Base-by-base conservation (phyloP, 2,888 invertebrate species). In the Chrysolina oricalcia region DNA sequence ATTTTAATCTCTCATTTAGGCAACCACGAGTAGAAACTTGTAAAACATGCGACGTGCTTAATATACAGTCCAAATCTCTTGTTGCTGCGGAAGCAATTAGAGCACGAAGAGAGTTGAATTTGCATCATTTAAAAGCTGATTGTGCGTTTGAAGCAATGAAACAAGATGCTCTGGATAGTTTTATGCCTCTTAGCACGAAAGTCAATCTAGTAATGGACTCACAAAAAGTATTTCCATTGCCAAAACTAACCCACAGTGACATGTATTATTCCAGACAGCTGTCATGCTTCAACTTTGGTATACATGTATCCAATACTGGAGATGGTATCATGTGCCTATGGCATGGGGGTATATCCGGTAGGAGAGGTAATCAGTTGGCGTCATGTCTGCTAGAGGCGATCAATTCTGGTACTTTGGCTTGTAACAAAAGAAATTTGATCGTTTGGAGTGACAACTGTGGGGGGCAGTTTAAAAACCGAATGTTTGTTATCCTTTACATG, bases 231-330 rank as follows among this genome's bases (percentile, higher is more conserved):
- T 62, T 70, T 43, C 46, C 70, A 9, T 43, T 70, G 5, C 62
- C 70, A 41, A 62, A 53, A 41, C 46, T 70, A 41, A 70, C 69
- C 59, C n/a, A n/a, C n/a, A n/a, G n/a, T n/a, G n/a, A n/a, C n/a
- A n/a, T n/a, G n/a, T n/a, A n/a, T n/a, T n/a, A n/a, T n/a, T n/a
- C n/a, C n/a, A n/a, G n/a, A n/a, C n/a, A n/a, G n/a, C n/a, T n/a
- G n/a, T n/a, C n/a, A n/a, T n/a, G n/a, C n/a, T n/a, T n/a, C n/a
- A n/a, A n/a, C n/a, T n/a, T n/a, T n/a, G n/a, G n/a, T n/a, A n/a
- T n/a, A n/a, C n/a, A n/a, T n/a, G n/a, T n/a, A n/a, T n/a, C n/a
- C n/a, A n/a, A n/a, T n/a, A n/a, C n/a, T n/a, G n/a, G n/a, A n/a
- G n/a, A n/a, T n/a, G n/a, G n/a, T n/a, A n/a, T n/a, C n/a, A n/a